Percentiles rank a stretch among this genome's conserved stretches.
phyloP scores from a whole-genome alignment of 2,797 vertebrate genomes.

The Thamnophis elegans region DNA sequence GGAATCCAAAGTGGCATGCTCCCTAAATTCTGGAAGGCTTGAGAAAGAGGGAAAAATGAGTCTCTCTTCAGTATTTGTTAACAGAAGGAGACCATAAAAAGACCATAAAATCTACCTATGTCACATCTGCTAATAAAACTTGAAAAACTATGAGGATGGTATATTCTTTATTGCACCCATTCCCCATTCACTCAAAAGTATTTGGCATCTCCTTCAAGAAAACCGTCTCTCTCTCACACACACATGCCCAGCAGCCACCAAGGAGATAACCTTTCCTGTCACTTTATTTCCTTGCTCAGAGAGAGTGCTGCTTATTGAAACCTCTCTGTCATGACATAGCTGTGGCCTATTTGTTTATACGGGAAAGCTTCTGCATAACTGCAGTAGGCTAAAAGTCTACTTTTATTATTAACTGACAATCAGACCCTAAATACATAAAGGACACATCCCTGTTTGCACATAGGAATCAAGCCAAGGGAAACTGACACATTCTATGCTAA shows the following conservation, averaged over 20 bases:
- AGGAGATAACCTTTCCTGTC: background rate
- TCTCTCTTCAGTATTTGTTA: background rate
- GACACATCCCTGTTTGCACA: background rate
- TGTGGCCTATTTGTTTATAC: background rate
- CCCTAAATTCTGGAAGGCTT: background rate
- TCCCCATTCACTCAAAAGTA: background rate
- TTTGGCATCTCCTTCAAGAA: conserved; percentile 1
- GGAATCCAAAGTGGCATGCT: background rate
- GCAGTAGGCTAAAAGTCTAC: background rate
- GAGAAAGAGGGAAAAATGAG: background rate
- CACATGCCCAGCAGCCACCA: background rate
- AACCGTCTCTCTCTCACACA: background rate
- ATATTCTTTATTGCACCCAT: background rate
- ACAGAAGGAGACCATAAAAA: background rate
- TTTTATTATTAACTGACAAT: background rate
- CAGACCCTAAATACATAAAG: background rate
- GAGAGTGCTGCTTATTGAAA: background rate
- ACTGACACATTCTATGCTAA: background rate
- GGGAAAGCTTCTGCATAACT: background rate
- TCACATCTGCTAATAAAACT: conserved; percentile 9
- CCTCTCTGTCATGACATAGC: background rate
- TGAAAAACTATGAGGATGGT: conserved; percentile 15
- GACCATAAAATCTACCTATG: background rate
- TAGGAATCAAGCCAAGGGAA: background rate
- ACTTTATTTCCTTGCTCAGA: background rate